Evolutionary conservation across 2,113 vertebrate species (phyloP), one percentile per base, ranked within the genome.

Genomic region (Mixornis gularis): DNA sequence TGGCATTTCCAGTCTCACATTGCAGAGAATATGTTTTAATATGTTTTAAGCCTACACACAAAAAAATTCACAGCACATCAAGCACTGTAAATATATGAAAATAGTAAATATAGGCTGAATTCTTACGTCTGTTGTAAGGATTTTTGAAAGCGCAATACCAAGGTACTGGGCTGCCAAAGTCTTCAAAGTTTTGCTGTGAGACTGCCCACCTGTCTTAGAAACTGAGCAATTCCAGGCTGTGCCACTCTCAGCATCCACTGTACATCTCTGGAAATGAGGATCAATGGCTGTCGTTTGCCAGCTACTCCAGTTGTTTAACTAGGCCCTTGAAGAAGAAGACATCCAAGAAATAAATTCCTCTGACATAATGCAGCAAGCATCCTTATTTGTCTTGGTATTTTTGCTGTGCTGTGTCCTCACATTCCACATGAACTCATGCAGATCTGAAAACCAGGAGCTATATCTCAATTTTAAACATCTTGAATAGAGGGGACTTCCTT

Each of bases 241-340:
- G 7, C 1, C 4, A 4, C 6, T 70, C 8, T 43, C 24, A 43
- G 27, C 7, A 58, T 41, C 13, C 20, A 17, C 9, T 34, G 21
- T 41, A 29, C 4, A 20, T 4, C 10, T 25, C 55, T 62, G n/a
- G 41, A 80, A 73, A 65, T 27, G 6, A 86, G 11, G 17, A 36
- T 34, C 12, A 21, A 7, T 53, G 32, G 17, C 13, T 41, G 16
- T 13, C 0, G 0, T 40, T 79, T 72, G 49, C 17, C 34, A 70
- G 12, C 17, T 56, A 44, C n/a, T 64, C 5, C 19, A 68, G 51
- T 2, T 4, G 52, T 85, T 87, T 43, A 58, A 63, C 46, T 7
- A 38, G 17, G 7, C 5, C 7, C 4, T 43, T n/a, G n/a, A 63
- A 72, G n/a, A 14, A 79, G 38, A 68, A 38, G 8, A 4, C 1